phyloP scores from a whole-genome alignment of 2,113 vertebrate genomes.

The Mugil cephalus region DNA sequence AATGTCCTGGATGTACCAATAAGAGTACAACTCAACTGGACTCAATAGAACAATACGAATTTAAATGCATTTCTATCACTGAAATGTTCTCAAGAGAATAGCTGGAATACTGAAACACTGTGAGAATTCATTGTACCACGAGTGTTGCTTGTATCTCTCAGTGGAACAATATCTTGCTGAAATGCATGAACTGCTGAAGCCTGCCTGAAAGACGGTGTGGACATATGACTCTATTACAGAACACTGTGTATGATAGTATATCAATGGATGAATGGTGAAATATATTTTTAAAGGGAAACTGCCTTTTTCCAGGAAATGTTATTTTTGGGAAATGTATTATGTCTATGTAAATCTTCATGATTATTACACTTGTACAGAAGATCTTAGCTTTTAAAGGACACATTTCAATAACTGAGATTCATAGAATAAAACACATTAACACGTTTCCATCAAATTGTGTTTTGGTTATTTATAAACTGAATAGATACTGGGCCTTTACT shows the following conservation, averaged over 20 bases:
- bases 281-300: conserved; percentile 5
- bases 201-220: conserved; percentile 18
- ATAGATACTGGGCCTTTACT: background rate
- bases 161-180: conserved; percentile 15
- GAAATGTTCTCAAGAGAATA: conserved; percentile 10
- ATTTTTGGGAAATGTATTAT: conserved; percentile 38
- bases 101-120: conserved; percentile 14
- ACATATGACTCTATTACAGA: conserved; percentile 11
- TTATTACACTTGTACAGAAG: conserved; percentile 38
- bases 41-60: conserved; percentile 19
- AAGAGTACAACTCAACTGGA: conserved; percentile 15
- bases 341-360: conserved; percentile 27
- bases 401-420: conserved; percentile 54
- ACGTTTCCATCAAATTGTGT: accelerated
- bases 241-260: conserved; percentile 4
- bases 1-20: background rate
- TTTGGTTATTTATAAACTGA: background rate
- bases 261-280: background rate
- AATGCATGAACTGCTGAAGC: conserved; percentile 20
- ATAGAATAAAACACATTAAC: conserved; percentile 37
- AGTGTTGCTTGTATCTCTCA: conserved; percentile 14
- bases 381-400: conserved; percentile 17
- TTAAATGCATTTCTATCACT: conserved; percentile 14
- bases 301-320: conserved; percentile 26
- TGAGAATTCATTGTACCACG: conserved; percentile 21